Evolutionary conservation across 2,113 vertebrate genomes (phyloP), one percentile per base, ranked within the genome.

Genomic region (Cairina moschata): DNA sequence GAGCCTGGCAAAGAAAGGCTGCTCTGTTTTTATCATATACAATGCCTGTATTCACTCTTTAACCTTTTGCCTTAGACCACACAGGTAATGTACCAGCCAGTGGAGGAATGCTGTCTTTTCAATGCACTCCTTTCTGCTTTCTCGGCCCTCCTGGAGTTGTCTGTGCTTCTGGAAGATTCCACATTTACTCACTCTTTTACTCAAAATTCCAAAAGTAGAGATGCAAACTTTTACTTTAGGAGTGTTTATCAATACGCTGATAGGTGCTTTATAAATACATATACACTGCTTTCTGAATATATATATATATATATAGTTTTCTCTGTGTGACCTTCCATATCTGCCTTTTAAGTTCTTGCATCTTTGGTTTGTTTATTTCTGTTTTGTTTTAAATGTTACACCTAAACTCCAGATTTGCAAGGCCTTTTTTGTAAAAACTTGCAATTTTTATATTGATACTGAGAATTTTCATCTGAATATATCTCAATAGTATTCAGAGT

Each of bases 1-100:
- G 86, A 91, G 62, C 77, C 77, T 79, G 42, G 52, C 66, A 79
- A 95, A 96, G 88, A 95, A 95, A 96, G 83, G 77, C 75, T 86
- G 40, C 46, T 93, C 83, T 94, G 86, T 95, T 96, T 92, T 89
- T 91, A 92, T 58, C 38, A 1, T 9, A 20, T 13, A 91, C 90
- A 96, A 73, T 91, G 88, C 77, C 73, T 86, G 42, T 44, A 82
- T 96, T 94, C 88, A 81, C 69, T 78, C 65, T 65, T 22, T 82
- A 86, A 94, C 83, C 90, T 91, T 75, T 87, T 63, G 77, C 60
- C 88, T 92, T 42, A 91, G 83, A 91, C 90, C 68, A 86, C 76
- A 75, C 68, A 97, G 95, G 95, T 97, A 93, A 93, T 76, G 38
- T 62, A 94, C 91, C 90, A 90, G 34, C 23, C 1, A 0, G 42